These are phyloP conservation scores for Eleginops maclovinus DNA, from an alignment of 2,113 vertebrate genomes.

Conservation along the genomic window DNA sequence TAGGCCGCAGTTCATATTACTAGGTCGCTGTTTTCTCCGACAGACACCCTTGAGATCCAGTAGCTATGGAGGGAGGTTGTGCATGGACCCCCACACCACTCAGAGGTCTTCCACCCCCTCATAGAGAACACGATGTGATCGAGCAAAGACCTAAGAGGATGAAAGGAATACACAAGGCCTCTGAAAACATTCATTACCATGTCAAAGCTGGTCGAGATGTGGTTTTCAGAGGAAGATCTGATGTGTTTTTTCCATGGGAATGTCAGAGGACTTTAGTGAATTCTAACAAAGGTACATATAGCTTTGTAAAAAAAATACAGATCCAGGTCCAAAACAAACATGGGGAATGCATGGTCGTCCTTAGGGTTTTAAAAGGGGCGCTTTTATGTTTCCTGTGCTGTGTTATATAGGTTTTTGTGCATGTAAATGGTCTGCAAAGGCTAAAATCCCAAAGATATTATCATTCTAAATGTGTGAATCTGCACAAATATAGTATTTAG, in stretches of 20 bases:
- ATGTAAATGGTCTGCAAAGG: no score
- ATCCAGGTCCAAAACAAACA: no score
- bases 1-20: conserved; percentile 46
- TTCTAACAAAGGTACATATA: no score
- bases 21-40: conserved; percentile 18
- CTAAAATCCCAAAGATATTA: no score
- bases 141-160: conserved; percentile 38
- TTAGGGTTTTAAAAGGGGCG: not conserved
- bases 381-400: no score
- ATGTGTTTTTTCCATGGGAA: no score
- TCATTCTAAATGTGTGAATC: not conserved
- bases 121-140: conserved; percentile 40
- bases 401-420: no score
- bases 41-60: conserved; percentile 39
- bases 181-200: conserved; percentile 50
- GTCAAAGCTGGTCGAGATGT: conserved; percentile 41
- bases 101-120: conserved; percentile 46
- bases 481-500: not conserved
- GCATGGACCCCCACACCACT: conserved; percentile 39
- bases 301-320: no score
- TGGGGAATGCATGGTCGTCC: not conserved
- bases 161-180: conserved; percentile 40
- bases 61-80: conserved; percentile 31
- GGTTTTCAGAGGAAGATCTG: conserved; percentile 31
- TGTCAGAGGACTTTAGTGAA: not conserved